Conservation (phyloP, 2,113 vertebrate genomes). For the Collichthys lucidus region DNA sequence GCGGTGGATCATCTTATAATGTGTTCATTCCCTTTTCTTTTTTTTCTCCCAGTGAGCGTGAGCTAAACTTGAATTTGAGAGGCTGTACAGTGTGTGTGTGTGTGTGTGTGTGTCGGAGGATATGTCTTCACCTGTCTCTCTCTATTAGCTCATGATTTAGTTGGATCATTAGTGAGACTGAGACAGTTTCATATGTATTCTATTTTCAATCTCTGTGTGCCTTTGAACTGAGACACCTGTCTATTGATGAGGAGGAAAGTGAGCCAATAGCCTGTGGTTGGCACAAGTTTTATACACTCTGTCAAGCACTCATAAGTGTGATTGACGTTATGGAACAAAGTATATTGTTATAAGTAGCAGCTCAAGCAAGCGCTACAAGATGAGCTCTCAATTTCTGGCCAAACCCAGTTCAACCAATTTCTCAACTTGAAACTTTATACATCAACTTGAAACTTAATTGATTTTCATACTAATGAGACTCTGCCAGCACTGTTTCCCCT, state of each 20-base stretch:
- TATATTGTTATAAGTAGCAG: slow-evolving; percentile 47
- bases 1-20: slow-evolving; percentile 80
- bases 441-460: slow-evolving; percentile 57
- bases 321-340: slow-evolving; percentile 63
- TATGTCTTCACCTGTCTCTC: slow-evolving; percentile 78
- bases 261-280: slow-evolving; percentile 68
- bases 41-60: slow-evolving; percentile 45
- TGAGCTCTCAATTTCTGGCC: slow-evolving; percentile 39
- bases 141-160: slow-evolving; percentile 79
- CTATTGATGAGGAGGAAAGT: slow-evolving; percentile 73
- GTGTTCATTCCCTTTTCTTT: slow-evolving; percentile 71
- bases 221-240: slow-evolving; percentile 73
- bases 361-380: slow-evolving; percentile 30
- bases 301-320: slow-evolving; percentile 54
- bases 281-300: slow-evolving; percentile 63
- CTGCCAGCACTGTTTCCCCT: slow-evolving; percentile 49
- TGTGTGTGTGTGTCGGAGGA: slow-evolving; percentile 55
- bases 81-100: slow-evolving; percentile 39
- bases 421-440: slow-evolving; percentile 55
- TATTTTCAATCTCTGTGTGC: slow-evolving; percentile 76
- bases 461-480: slow-evolving; percentile 72
- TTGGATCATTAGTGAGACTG: slow-evolving; percentile 79
- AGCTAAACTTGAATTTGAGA: slow-evolving; percentile 73
- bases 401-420: slow-evolving; percentile 25
- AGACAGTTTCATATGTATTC: slow-evolving; percentile 72